These are phyloP conservation scores for Euleptes europaea DNA, from an alignment of 2,113 vertebrate species.

Conservation along the genomic window DNA sequence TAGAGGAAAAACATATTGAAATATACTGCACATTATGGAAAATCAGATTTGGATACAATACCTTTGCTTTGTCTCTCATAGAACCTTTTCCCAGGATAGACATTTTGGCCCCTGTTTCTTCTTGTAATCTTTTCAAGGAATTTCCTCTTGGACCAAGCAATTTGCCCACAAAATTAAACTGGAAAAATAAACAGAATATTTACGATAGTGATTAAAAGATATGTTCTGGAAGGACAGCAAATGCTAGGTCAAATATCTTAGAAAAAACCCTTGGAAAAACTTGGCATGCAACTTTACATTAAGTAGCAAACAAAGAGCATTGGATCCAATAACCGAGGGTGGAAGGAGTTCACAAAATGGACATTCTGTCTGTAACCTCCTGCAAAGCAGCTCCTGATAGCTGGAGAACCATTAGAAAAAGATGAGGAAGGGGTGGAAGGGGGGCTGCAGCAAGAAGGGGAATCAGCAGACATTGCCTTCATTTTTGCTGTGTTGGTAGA, in stretches of 20 bases:
- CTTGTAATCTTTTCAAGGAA: conserved; percentile 98
- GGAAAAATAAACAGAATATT: conserved; percentile 64
- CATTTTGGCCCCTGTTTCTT: conserved; percentile 99
- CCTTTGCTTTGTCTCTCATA: conserved; percentile 99
- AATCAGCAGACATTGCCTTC: too few relatives aligned
- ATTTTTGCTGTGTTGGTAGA: too few relatives aligned
- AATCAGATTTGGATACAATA: conserved; percentile 65
- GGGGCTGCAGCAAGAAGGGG: too few relatives aligned
- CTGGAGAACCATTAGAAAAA: too few relatives aligned
- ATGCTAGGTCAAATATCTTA: background rate
- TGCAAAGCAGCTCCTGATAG: too few relatives aligned
- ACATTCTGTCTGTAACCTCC: too few relatives aligned
- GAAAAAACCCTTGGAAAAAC: background rate
- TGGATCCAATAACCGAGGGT: too few relatives aligned
- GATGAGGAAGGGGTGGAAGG: too few relatives aligned
- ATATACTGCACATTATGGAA: background rate
- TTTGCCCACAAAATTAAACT: conserved; percentile 99
- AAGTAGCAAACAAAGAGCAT: too few relatives aligned
- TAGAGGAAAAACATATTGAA: conserved; percentile 2
- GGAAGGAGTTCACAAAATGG: too few relatives aligned
- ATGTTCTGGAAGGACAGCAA: background rate
- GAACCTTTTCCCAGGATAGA: conserved; percentile 99
- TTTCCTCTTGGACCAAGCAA: conserved; percentile 98
- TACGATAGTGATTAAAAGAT: conserved; percentile 15
- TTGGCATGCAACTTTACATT: too few relatives aligned